Evolutionary conservation across 2,113 vertebrate species (phyloP).

Genomic region (Lagopus muta): DNA sequence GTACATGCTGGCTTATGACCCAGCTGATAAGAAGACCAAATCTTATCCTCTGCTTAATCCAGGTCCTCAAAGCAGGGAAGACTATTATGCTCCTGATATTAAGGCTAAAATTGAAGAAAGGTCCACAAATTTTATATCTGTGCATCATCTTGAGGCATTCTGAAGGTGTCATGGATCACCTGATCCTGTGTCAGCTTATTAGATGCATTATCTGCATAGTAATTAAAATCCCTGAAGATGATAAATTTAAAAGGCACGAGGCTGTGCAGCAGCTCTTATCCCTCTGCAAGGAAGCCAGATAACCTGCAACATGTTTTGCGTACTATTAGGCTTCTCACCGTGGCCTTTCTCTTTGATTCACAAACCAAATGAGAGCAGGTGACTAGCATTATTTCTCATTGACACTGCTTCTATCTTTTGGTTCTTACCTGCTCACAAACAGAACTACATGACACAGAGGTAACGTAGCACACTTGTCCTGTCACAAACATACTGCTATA

Average conservation of each 20-base stretch:
- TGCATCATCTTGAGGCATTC: neutral
- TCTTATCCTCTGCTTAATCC: neutral
- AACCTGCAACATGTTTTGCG: neutral
- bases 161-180: neutral
- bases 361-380: neutral
- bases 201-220: neutral
- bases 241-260: neutral
- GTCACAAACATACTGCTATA: neutral
- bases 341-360: neutral
- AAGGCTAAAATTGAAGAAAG: neutral
- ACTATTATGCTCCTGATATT: neutral
- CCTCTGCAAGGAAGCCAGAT: neutral
- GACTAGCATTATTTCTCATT: neutral
- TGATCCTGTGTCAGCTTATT: neutral
- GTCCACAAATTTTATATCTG: neutral
- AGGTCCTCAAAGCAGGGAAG: neutral
- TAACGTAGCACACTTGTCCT: neutral
- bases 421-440: neutral
- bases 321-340: neutral
- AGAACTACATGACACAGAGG: neutral
- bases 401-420: neutral
- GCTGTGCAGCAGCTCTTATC: neutral
- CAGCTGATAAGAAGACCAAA: neutral
- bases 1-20: neutral
- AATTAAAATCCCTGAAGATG: slow-evolving; percentile 22